Evolutionary conservation across 2,888 invertebrate genomes (phyloP).

Genomic region (Acanthococcus lagerstroemiae): DNA sequence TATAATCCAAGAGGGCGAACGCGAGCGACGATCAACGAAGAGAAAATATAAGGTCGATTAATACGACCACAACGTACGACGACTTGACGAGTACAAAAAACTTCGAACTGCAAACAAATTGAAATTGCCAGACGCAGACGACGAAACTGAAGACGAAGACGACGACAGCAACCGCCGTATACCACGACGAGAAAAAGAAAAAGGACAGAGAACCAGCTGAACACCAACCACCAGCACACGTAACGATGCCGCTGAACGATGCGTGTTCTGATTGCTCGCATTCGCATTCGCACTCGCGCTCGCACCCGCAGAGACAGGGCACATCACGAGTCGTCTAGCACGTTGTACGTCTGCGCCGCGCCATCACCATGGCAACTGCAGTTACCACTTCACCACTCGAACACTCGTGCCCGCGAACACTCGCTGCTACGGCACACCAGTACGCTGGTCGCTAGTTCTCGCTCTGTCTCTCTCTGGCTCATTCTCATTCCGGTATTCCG

Average conservation of each 20-base stretch:
- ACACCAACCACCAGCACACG: slow-evolving; percentile 19
- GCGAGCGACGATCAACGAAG: too few species aligned
- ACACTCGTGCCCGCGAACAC: background rate
- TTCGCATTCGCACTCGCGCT: too few species aligned
- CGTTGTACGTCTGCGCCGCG: slow-evolving; percentile 24
- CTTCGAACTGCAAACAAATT: too few species aligned
- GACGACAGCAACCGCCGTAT: background rate
- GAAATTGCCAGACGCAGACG: too few species aligned
- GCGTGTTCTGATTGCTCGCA: slow-evolving; percentile 29
- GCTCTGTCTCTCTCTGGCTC: background rate
- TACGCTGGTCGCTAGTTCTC: background rate
- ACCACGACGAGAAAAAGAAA: background rate
- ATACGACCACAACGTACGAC: too few species aligned
- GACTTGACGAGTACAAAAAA: too few species aligned
- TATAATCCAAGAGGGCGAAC: too few species aligned
- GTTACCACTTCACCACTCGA: slow-evolving; percentile 13
- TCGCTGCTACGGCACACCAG: background rate
- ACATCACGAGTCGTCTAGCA: slow-evolving; percentile 28
- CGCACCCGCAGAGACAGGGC: slow-evolving; percentile 22
- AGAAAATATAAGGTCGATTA: too few species aligned
- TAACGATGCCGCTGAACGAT: slow-evolving; percentile 23
- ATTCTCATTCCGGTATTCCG: background rate
- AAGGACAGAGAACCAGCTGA: too few species aligned
- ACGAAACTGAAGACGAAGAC: background rate
- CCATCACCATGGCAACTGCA: slow-evolving; percentile 28